Percentiles rank a stretch among this genome's conserved stretches.
phyloP scores from a whole-genome alignment of 2,888 invertebrate species.

The Cataglyphis altisquamis region DNA sequence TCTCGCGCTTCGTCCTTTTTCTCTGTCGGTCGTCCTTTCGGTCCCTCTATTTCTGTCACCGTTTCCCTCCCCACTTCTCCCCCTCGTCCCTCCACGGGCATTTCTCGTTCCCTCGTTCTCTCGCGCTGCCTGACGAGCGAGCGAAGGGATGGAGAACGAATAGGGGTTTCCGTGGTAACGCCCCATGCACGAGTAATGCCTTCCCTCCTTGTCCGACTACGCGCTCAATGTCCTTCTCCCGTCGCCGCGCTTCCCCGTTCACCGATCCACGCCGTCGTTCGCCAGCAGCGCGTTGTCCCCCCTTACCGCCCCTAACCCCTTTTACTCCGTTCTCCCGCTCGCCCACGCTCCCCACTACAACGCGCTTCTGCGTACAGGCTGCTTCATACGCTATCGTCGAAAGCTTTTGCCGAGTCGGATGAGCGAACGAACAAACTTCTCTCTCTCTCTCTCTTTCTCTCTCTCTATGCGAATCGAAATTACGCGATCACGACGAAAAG shows the following conservation, averaged over 20 bases:
- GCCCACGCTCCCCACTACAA: constrained; percentile 50
- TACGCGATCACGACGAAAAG: constrained; percentile 31
- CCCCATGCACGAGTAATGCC: constrained; percentile 82
- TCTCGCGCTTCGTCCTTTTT: constrained; percentile 55
- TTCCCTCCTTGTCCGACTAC: constrained; percentile 74
- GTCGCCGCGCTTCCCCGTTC: constrained; percentile 50
- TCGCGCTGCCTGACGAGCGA: constrained; percentile 68
- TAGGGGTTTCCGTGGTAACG: constrained; percentile 85
- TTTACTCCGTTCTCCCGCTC: constrained; percentile 9
- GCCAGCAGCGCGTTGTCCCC: constrained; percentile 58
- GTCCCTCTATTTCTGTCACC: constrained; percentile 61
- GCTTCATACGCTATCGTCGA: constrained; percentile 69
- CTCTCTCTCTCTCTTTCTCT: background rate
- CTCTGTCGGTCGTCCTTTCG: constrained; percentile 59
- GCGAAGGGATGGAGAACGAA: constrained; percentile 78
- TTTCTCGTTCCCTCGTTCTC: constrained; percentile 63
- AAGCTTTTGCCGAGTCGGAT: constrained; percentile 53
- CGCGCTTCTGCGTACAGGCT: constrained; percentile 71
- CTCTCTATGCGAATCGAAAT: constrained; percentile 27
- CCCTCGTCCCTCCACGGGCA: background rate
- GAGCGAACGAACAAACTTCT: constrained; percentile 20
- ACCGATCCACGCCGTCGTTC: constrained; percentile 55
- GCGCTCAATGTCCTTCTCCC: constrained; percentile 66
- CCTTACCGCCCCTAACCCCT: constrained; percentile 36
- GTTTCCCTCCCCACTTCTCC: constrained; percentile 47